These are phyloP conservation scores for Carabus problematicus DNA, from an alignment of 2,888 invertebrate species.

Conservation along the genomic window DNA sequence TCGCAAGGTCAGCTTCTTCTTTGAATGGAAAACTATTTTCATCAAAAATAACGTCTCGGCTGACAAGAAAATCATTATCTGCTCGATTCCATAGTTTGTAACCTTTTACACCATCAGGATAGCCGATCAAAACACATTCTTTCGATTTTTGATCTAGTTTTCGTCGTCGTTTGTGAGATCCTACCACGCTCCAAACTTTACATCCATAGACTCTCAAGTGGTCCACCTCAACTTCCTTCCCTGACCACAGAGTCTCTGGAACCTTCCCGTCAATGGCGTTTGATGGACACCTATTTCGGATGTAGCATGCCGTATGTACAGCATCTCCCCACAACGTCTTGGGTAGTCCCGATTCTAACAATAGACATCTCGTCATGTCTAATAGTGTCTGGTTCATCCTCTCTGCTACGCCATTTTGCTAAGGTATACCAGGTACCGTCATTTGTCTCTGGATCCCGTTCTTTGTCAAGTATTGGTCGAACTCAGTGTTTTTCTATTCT, in stretches of 20 bases:
- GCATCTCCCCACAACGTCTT: neutral
- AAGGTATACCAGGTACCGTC: neutral
- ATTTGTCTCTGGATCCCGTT: too few species aligned
- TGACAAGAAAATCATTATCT: neutral
- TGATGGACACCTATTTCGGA: conserved; percentile 4
- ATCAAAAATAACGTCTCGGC: conserved; percentile 6
- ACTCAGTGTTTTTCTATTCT: too few species aligned
- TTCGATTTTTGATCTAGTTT: conserved; percentile 1
- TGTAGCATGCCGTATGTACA: conserved; percentile 3
- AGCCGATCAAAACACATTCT: conserved; percentile 12
- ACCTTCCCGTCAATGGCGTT: conserved; percentile 6
- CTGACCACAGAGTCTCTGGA: conserved; percentile 14
- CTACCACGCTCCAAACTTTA: too few species aligned
- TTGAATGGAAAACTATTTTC: conserved; percentile 13
- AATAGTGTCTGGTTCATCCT: conserved; percentile 14
- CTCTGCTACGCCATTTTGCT: conserved; percentile 19
- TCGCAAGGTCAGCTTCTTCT: neutral
- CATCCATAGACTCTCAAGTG: too few species aligned
- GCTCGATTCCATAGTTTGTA: conserved; percentile 11
- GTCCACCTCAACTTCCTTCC: conserved; percentile 9
- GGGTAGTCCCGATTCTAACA: conserved; percentile 12
- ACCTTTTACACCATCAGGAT: conserved; percentile 15
- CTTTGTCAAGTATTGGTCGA: too few species aligned
- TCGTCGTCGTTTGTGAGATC: too few species aligned
- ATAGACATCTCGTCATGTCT: conserved; percentile 21